phyloP scores from a whole-genome alignment of 2,797 vertebrate species.

The Halcyon smyrnensis region DNA sequence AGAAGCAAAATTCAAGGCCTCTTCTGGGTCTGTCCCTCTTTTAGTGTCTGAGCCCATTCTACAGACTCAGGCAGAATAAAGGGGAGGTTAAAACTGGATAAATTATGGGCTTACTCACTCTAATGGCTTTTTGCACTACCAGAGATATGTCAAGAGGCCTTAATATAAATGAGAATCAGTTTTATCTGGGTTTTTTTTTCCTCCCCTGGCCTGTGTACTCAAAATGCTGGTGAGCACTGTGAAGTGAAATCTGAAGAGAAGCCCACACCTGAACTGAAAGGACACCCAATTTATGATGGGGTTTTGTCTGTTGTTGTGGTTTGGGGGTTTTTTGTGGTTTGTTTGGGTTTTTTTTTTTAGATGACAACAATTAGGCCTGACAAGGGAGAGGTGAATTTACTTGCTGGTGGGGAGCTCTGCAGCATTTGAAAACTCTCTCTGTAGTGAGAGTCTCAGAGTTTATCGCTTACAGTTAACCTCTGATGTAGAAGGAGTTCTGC shows the following conservation, averaged over 20 bases:
- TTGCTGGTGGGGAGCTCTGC: neutral
- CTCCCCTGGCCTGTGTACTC: neutral
- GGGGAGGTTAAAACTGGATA: neutral
- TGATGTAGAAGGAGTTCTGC: neutral
- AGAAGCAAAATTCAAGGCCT: neutral
- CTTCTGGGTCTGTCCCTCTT: neutral
- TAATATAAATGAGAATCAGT: neutral
- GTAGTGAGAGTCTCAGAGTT: constrained; percentile 4
- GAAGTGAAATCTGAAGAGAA: neutral
- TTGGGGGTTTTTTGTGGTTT: too few relatives aligned
- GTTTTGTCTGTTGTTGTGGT: too few relatives aligned
- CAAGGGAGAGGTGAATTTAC: neutral
- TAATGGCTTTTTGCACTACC: neutral
- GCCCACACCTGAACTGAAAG: neutral
- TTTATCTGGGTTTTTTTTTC: neutral
- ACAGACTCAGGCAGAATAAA: neutral
- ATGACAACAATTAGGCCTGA: neutral
- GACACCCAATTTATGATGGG: neutral
- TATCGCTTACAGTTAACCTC: constrained; percentile 37
- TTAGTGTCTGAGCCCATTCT: neutral
- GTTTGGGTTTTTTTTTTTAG: neutral
- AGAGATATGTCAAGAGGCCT: neutral
- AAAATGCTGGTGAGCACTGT: neutral
- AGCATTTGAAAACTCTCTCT: neutral
- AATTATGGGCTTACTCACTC: neutral